Base-by-base conservation (phyloP, 2,888 invertebrate genomes). In the Hypena proboscidalis region DNA sequence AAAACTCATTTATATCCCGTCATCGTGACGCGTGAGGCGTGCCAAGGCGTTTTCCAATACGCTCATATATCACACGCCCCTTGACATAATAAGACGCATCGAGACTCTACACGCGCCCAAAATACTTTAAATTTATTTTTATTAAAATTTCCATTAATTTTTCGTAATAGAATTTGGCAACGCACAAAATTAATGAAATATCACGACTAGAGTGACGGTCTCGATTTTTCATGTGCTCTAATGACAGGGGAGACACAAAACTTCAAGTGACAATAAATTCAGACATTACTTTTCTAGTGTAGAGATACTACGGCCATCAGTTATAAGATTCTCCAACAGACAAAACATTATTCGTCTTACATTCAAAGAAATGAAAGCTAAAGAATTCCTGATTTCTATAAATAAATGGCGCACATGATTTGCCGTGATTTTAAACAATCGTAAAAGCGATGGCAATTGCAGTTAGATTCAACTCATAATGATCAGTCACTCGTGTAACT, bases 1-100 rank as follows among this genome's bases (percentile, higher is more conserved):
- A 85, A 86, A 87, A 82, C 81, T 83, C 85, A 89, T 90, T 89
- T 89, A 89, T 88, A 84, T 81, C 80, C 83, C 78, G 85, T 85
- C 88, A 84, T 72, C 67, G 74, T 82, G 86, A 85, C 85, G 80
- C 76, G 79, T 74, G 77, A 79, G 80, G 84, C 85, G 85, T 83
- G 84, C 84, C 80, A 81, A 85, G 83, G 80, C 85, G 80, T 83
- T 85, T 87, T 83, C 88, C 88, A 83, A 89, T 88, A 83, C 76
- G 71, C 80, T 87, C 89, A 80, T 90, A 86, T 85, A 89, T 90
- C 89, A 89, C 81, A 81, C 77, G 77, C 80, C 77, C 79, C 70
- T 67, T 72, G 81, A 84, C 83, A 81, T 86, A 89, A 88, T 87
- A 85, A 88, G 86, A 85, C 82, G 81, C 82, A 81, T 78, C 81